Conservation (phyloP, 2,113 vertebrate genomes). For the Ciconia boyciana region DNA sequence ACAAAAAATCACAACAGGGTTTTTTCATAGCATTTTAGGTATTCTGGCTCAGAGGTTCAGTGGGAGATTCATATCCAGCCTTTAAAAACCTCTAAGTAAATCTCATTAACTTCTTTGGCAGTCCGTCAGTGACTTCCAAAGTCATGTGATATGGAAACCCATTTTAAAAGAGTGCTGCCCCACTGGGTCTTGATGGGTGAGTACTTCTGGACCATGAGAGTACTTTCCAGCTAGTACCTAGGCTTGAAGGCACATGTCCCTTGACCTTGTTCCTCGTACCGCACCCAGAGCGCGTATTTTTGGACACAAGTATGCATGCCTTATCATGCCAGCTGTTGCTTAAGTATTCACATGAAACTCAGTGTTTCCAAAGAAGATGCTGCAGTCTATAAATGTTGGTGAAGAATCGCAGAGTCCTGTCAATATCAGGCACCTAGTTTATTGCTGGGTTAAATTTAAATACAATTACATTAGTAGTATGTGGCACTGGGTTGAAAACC, state of each 20-base stretch:
- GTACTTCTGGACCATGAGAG: not conserved
- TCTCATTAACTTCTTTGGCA: not conserved
- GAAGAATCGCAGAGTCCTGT: not conserved
- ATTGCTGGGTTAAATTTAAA: constrained; percentile 17
- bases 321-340: not conserved
- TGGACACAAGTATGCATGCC: not conserved
- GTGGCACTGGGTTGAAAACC: not conserved
- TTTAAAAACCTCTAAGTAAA: not conserved
- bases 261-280: not conserved
- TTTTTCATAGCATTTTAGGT: not conserved
- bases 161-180: not conserved
- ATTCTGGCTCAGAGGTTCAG: not conserved
- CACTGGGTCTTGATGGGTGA: not conserved
- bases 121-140: not conserved
- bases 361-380: constrained; percentile 3
- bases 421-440: not conserved
- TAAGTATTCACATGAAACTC: not conserved
- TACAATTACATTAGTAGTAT: not conserved
- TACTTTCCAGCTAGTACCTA: not conserved
- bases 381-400: not conserved
- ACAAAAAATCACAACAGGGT: not conserved
- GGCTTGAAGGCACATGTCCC: not conserved
- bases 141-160: not conserved
- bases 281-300: not conserved
- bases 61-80: not conserved